Evolutionary conservation across 2,113 vertebrate species (phyloP), one percentile per base, ranked within the genome.

Genomic region (Dipodomys stephensi): DNA sequence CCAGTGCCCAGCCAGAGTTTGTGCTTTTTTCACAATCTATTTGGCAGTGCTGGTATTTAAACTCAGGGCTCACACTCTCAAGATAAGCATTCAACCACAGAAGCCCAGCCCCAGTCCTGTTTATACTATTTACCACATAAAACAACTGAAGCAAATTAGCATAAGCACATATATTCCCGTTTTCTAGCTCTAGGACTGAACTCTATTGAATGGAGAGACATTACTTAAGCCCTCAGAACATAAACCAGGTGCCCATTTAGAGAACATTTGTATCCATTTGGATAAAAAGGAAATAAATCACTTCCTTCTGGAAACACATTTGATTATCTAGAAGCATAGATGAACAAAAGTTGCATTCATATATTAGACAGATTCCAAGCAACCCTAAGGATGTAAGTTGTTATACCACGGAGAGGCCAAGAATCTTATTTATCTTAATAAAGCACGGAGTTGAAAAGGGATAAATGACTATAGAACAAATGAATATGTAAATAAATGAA

Each of bases 301-400:
- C 77, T 86, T 76, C 13, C 86, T 92, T 92, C 30, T 53, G 8
- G 53, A 95, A 87, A 86, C 71, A 94, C 16, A 74, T 60, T 30
- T 71, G 16, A 80, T 67, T 83, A 62, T 57, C 71, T 71, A 71
- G 27, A 83, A 88, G 77, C 12, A 57, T 0, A 86, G 22, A 49
- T 76, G 28, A 82, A 84, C 28, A 76, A 90, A 76, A 83, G 4
- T 57, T 46, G 25, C 11, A 49, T 81, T 10, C n/a, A 62, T 3
- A 62, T 46, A 57, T 64, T 49, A 78, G 6, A 78, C 49, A 32
- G 53, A n/a, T 82, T 88, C 12, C 35, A 39, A 25, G 10, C 22
- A 83, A 67, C 30, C 39, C 7, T 80, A 25, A 80, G 8, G 23
- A 79, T 76, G 46, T 30, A 46, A 84, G 6, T n/a, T 90, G 6